Percentiles rank a stretch among this genome's conserved stretches.
Evolutionary conservation across 2,888 invertebrate species (phyloP).

Genomic region (Merodon equestris): DNA sequence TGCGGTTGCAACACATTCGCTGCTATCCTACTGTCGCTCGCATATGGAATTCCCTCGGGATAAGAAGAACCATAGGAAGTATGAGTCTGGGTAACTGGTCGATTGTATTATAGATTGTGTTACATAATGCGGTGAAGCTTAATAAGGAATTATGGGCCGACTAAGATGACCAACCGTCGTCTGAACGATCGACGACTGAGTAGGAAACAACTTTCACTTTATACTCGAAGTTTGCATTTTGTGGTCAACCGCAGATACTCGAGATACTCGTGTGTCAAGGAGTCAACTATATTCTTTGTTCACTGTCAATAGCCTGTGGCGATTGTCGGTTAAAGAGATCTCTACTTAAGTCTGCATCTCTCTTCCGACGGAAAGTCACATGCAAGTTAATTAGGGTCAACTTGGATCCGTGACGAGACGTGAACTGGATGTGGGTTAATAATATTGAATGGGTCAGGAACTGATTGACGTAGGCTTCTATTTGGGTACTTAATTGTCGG

Average conservation of each 20-base stretch:
- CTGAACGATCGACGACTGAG: not conserved
- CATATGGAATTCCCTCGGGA: constrained; percentile 25
- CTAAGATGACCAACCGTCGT: constrained; percentile 13
- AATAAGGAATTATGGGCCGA: constrained; percentile 21
- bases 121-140: constrained; percentile 27
- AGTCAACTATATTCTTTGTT: constrained; percentile 41
- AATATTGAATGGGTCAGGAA: no score
- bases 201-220: constrained; percentile 62
- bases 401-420: no score
- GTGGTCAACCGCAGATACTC: constrained; percentile 19
- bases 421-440: no score
- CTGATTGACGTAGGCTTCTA: no score
- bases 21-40: constrained; percentile 6
- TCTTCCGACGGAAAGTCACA: constrained; percentile 27
- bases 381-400: constrained; percentile 44
- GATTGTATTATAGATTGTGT: not conserved
- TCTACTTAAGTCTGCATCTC: constrained; percentile 21
- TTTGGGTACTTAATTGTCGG: no score
- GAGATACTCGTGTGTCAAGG: constrained; percentile 27
- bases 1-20: not conserved
- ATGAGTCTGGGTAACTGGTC: not conserved
- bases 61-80: constrained; percentile 12
- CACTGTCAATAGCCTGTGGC: constrained; percentile 49
- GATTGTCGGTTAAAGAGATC: constrained; percentile 29
- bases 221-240: constrained; percentile 38